Evolutionary conservation across 2,113 vertebrate genomes (phyloP).

Genomic region (Chascanopsetta lugubris): DNA sequence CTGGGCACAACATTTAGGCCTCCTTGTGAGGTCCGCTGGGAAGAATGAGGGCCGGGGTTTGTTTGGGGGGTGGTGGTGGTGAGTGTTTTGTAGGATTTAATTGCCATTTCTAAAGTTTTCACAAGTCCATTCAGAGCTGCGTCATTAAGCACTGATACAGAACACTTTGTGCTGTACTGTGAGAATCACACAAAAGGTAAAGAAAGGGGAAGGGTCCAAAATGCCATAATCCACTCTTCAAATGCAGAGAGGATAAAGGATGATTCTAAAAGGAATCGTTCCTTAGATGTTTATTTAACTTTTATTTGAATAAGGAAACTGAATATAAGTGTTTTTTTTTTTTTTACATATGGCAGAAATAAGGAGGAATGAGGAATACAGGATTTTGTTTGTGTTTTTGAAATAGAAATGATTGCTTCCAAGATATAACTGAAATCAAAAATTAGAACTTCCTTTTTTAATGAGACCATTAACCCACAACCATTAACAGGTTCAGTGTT

Average conservation of each 20-base stretch:
- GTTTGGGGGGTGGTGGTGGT: constrained; percentile 58
- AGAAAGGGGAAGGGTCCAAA: neutral
- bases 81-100: constrained; percentile 66
- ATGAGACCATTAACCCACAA: no score
- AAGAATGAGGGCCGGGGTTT: constrained; percentile 56
- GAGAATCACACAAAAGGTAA: constrained; percentile 25
- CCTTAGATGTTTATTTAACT: neutral
- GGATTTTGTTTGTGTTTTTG: no score
- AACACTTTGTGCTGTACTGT: constrained; percentile 12
- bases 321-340: no score
- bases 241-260: neutral
- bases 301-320: neutral
- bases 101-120: constrained; percentile 71
- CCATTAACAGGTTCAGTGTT: no score
- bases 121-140: constrained; percentile 58
- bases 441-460: no score
- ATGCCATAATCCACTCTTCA: neutral
- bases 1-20: constrained; percentile 81
- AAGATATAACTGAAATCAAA: no score
- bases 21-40: constrained; percentile 70
- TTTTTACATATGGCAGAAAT: neutral
- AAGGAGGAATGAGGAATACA: neutral
- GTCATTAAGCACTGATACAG: constrained; percentile 61
- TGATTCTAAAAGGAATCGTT: neutral
- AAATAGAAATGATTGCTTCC: no score